These are phyloP conservation scores for Drosophila parabipectinata DNA, from an alignment of 1,140 invertebrate species.

Conservation along the genomic window DNA sequence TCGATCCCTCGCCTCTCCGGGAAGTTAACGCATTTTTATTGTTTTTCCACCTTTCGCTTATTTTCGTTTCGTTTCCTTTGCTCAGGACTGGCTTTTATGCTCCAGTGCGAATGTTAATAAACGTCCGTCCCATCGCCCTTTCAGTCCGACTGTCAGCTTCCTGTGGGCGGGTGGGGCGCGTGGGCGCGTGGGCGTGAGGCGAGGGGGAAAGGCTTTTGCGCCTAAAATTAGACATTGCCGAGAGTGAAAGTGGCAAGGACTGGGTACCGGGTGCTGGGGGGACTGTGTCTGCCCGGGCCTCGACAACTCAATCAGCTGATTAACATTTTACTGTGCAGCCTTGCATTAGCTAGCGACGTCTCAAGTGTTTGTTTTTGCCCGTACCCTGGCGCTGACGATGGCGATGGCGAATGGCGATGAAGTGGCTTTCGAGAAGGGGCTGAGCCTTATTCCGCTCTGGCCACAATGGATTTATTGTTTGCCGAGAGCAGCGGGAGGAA, in stretches of 20 bases:
- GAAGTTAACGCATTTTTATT: slow-evolving; percentile 82
- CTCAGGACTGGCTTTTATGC: slow-evolving; percentile 64
- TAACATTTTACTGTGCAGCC: slow-evolving; percentile 77
- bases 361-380: slow-evolving; percentile 69
- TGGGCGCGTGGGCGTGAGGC: neutral
- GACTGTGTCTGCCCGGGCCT: slow-evolving; percentile 31
- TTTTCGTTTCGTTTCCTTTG: slow-evolving; percentile 2
- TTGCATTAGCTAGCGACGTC: slow-evolving; percentile 73
- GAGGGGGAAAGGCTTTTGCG: slow-evolving; percentile 50
- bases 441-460: slow-evolving; percentile 80
- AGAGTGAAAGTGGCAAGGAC: slow-evolving; percentile 34
- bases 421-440: slow-evolving; percentile 48
- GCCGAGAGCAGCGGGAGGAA: slow-evolving; percentile 29
- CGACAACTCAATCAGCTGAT: slow-evolving; percentile 82
- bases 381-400: slow-evolving; percentile 17
- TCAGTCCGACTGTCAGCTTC: slow-evolving; percentile 42
- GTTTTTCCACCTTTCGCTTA: slow-evolving; percentile 69
- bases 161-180: slow-evolving; percentile 8
- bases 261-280: neutral
- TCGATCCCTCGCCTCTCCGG: slow-evolving; percentile 45
- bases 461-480: slow-evolving; percentile 82
- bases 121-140: slow-evolving; percentile 50
- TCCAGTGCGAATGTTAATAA: slow-evolving; percentile 77
- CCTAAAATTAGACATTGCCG: slow-evolving; percentile 74
- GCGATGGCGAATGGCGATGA: slow-evolving; percentile 23